phyloP scores from a whole-genome alignment of 2,113 vertebrate genomes.

The Corvus cornix region DNA sequence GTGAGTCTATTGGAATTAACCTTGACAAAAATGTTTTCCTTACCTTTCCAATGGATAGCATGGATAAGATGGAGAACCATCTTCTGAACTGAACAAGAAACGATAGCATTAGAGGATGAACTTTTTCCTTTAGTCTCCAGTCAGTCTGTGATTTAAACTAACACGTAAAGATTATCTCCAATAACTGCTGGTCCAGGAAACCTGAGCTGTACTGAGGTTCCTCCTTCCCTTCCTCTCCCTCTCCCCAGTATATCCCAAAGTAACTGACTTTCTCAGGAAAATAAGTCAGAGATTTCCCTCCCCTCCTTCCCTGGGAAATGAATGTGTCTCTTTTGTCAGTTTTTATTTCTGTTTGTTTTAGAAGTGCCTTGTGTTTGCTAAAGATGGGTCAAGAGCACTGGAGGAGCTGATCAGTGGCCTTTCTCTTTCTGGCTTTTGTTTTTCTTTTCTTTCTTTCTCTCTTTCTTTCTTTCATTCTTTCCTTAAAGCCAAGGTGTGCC shows the following conservation, averaged over 20 bases:
- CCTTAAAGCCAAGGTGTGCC: conserved; percentile 72
- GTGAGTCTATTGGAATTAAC: conserved; percentile 66
- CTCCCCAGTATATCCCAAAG: conserved; percentile 44
- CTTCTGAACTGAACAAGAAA: conserved; percentile 27
- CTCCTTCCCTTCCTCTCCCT: conserved; percentile 16
- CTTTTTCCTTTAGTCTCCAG: conserved; percentile 41
- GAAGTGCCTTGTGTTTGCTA: conserved; percentile 75
- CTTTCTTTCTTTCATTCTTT: conserved; percentile 18
- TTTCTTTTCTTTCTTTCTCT: background rate
- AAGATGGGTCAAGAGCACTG: conserved; percentile 65
- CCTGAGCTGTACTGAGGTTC: conserved; percentile 36
- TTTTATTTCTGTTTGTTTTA: conserved; percentile 67
- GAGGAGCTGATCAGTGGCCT: conserved; percentile 75
- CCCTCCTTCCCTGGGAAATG: conserved; percentile 32
- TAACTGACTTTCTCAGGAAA: conserved; percentile 66
- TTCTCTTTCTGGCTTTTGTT: conserved; percentile 62
- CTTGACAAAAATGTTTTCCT: conserved; percentile 44
- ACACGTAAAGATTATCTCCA: conserved; percentile 10
- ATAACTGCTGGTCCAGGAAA: conserved; percentile 32
- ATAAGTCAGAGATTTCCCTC: conserved; percentile 29
- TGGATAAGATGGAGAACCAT: conserved; percentile 3
- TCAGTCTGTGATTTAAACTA: conserved; percentile 40
- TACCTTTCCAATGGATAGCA: conserved; percentile 40
- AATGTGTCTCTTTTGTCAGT: conserved; percentile 34
- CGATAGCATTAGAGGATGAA: conserved; percentile 34